Evolutionary conservation across 2,113 vertebrate genomes (phyloP).

Genomic region (Oostethus manadensis): DNA sequence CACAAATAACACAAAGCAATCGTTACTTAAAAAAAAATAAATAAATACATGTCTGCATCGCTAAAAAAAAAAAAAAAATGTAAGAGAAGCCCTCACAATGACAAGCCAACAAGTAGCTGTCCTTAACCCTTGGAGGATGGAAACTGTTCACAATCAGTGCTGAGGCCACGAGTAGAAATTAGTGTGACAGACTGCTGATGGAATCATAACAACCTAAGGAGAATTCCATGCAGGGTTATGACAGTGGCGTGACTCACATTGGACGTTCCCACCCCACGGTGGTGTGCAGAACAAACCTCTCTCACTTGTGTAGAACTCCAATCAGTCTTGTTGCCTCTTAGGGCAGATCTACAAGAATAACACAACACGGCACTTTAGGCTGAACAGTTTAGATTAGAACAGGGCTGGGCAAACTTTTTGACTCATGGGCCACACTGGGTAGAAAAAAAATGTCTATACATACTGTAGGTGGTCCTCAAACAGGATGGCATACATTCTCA

Average conservation of each 20-base stretch:
- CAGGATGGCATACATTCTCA: too few relatives aligned
- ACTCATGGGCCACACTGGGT: too few relatives aligned
- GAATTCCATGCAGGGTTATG: conserved; percentile 22
- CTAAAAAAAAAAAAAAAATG: too few relatives aligned
- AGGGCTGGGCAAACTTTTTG: too few relatives aligned
- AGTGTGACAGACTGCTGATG: conserved; percentile 39
- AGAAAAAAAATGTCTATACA: too few relatives aligned
- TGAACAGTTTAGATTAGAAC: conserved; percentile 55
- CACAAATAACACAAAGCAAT: too few relatives aligned
- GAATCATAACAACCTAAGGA: conserved; percentile 52
- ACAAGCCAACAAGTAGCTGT: not conserved
- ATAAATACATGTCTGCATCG: too few relatives aligned
- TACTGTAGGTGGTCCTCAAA: too few relatives aligned
- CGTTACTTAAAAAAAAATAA: too few relatives aligned
- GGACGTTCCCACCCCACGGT: conserved; percentile 48
- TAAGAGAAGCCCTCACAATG: too few relatives aligned
- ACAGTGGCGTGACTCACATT: conserved; percentile 51
- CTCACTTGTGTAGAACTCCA: conserved; percentile 38
- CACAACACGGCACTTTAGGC: conserved; percentile 61
- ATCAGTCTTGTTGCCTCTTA: conserved; percentile 46
- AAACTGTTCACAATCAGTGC: conserved; percentile 1
- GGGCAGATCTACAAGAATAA: conserved; percentile 50
- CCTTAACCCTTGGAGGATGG: not conserved
- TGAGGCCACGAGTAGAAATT: conserved; percentile 32
- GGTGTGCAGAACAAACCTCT: conserved; percentile 27